Evolutionary conservation across 2,888 invertebrate genomes (phyloP), one percentile per base, ranked within the genome.

Genomic region (Lasioglossum morio): DNA sequence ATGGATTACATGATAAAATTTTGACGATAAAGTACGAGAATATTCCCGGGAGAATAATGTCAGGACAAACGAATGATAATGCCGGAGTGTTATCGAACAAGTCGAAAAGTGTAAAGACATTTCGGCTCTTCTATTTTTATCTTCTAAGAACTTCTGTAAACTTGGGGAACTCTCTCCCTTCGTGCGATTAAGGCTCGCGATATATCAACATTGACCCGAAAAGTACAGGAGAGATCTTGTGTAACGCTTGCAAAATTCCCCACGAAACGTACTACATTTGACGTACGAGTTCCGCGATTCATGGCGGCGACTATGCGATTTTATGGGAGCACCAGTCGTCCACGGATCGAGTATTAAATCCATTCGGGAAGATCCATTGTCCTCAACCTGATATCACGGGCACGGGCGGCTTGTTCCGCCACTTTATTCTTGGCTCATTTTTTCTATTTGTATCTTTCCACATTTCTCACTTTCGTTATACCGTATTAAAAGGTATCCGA

Each of bases 361-460:
- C 79, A 73, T 85, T 79, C 60, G 19, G 57, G 8, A 46, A 77
- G 73, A 76, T 79, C 73, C 76, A 85, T 82, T 77, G 73, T 82
- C 60, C 82, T 69, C 37, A 27, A 43, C 40, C 66, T 48, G 82
- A 79, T 82, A 83, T 43, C 46, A 48, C 34, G 5, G n/a, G n/a
- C n/a, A n/a, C n/a, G n/a, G 7, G 27, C 53, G 48, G 79, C 69
- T 73, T 77, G 72, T 63, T 83, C 70, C 79, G 79, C 27, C 40
- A 60, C 48, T 79, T 82, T 79, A 82, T 85, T 82, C 34, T 19
- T n/a, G 12, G 16, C 37, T 60, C 37, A 7, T 46, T 34, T 48
- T 19, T 63, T 46, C 60, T 81, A 30, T 63, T 63, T 63, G 14
- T 63, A 27, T 30, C 5, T 66, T n/a, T 23, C 57, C 19, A 19